Conservation (phyloP, 1,140 invertebrate genomes). For the Ooceraea biroi region DNA sequence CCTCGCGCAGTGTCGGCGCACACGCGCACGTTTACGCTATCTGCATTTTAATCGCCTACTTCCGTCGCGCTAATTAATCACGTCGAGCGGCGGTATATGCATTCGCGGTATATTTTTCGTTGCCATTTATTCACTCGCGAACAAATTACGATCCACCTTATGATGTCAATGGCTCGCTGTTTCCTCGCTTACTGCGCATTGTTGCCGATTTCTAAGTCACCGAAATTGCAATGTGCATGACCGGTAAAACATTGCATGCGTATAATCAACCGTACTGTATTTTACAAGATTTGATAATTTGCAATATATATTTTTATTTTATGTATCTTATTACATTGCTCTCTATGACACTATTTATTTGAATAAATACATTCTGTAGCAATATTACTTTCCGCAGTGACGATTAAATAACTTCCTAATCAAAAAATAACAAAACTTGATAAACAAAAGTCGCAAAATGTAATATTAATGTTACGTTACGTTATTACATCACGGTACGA, state of each 20-base stretch:
- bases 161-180: conserved; percentile 31
- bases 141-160: conserved; percentile 29
- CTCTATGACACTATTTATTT: too few species aligned
- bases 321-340: too few species aligned
- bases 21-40: conserved; percentile 54
- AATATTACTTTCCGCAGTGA: too few species aligned
- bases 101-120: conserved; percentile 58
- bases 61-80: conserved; percentile 75
- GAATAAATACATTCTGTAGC: too few species aligned
- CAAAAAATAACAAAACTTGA: background rate
- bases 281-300: too few species aligned
- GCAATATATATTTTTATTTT: too few species aligned
- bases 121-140: conserved; percentile 66
- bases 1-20: conserved; percentile 62
- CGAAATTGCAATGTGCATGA: background rate
- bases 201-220: background rate
- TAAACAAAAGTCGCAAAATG: conserved; percentile 13
- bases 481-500: background rate
- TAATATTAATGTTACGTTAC: background rate
- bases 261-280: conserved; percentile 17
- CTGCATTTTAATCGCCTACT: conserved; percentile 74
- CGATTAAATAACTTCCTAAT: background rate
- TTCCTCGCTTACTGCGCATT: conserved; percentile 3
- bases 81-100: conserved; percentile 27
- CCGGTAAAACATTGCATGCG: background rate